Base-by-base conservation (phyloP, 2,797 vertebrate species). In the Alcedo quadribrachys region DNA sequence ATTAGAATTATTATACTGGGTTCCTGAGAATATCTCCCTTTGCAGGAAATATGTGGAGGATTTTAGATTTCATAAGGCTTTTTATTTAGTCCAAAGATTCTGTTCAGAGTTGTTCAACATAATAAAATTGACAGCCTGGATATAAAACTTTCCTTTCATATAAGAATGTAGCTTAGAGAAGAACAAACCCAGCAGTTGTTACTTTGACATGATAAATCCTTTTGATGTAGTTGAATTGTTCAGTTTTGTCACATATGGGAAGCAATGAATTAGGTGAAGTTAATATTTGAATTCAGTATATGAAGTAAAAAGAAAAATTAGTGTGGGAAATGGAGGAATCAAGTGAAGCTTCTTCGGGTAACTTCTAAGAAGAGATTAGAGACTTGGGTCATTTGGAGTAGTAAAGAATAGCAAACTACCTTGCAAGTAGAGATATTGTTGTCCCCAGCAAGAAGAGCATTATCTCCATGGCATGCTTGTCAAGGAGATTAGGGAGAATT, bases 401-500 rank as follows among this genome's bases (percentile, higher is more conserved):
- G 71, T 51, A 79, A 71, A 69, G 54, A 71, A 2, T 1, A 58
- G 58, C 20, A 20, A 71, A 50, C 61, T 80, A 11, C 70, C 67
- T 70, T 75, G 58, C 54, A 48, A 74, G 83, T 66, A 67, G 9
- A 5, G 25, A 24, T 86, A 3, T 42, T 82, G 74, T 67, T 58
- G 33, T 54, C 81, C 74, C 83, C 81, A 75, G 77, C 93, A 87
- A 78, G 73, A 53, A 25, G 43, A 94, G 96, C 97, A 98, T 98
- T 98, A 98, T 94, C 94, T 95, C 93, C 92, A 76, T 88, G 97
- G 97, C 97, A 96, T 71, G 15, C 97, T 97, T 97, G 97, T 98
- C 95, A 96, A 87, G 86, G 96, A 97, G 98, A 98, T 98, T 98
- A 98, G 78, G 78, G 71, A 89, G 96, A 95, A 98, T 98, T 98